Base-by-base conservation (phyloP, 2,888 invertebrate species). In the Torymus texanus region DNA sequence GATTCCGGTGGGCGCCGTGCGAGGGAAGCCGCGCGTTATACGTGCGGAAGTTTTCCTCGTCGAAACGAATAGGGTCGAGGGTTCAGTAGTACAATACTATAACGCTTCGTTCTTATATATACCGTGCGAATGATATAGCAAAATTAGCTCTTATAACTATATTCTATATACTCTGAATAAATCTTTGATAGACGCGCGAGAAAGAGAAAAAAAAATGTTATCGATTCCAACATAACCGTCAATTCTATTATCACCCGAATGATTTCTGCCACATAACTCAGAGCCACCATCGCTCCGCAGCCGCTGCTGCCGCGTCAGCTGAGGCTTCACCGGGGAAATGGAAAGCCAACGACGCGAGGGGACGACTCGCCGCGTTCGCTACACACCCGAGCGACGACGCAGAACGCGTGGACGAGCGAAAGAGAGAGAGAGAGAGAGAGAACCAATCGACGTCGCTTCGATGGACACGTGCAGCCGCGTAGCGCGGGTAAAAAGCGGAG, bases 231-330 rank as follows among this genome's bases (percentile, higher is more conserved):
- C 41, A 21, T 21, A 41, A 41, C 8, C 41, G 41, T 41, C 41
- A 41, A 41, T 41, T 41, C 41, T 8, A 41, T 41, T 41, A 41
- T 67, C 13, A 62, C 62, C 68, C 58, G 68, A 74, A 73, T 78
- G 73, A 74, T 74, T 74, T 78, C 74, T 59, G 78, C 70, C 29
- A 21, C 58, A n/a, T n/a, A 41, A 12, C 53, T 21, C 51, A 18
- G 5, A 50, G 8, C 55, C 12, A 10, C n/a, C n/a, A 29, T 4
- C 16, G 59, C 24, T 68, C 53, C 50, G 56, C 21, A 29, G 29
- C 55, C 24, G 4, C 16, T 41, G 51, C 61, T 16, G 24, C 16
- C 18, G 16, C 4, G 59, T 75, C 75, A 75, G 75, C 67, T 75
- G 75, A 24, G 29, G 58, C 16, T 14, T 76, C 3, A 24, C 56